Evolutionary conservation across 2,113 vertebrate genomes (phyloP).

Genomic region (Progne subis): DNA sequence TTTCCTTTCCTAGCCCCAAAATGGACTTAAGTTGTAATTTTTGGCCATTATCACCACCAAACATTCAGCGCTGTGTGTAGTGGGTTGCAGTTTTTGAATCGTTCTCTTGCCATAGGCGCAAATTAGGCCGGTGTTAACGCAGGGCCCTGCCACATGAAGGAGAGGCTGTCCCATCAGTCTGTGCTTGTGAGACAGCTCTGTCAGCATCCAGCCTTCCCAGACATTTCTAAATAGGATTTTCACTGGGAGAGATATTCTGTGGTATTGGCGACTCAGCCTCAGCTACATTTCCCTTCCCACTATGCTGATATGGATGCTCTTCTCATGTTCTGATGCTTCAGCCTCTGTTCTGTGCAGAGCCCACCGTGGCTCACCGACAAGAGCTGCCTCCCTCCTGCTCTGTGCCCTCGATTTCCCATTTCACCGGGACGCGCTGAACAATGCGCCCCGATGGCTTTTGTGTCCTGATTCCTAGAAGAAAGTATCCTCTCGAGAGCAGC

Average conservation of each 20-base stretch:
- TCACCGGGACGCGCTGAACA: neutral
- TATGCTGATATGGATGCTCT: neutral
- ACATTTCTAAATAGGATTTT: neutral
- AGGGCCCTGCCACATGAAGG: neutral
- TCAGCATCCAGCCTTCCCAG: neutral
- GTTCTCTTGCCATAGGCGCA: neutral
- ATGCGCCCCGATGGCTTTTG: neutral
- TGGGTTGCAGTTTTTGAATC: neutral
- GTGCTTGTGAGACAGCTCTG: neutral
- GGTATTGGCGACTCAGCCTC: neutral
- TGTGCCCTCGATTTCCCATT: neutral
- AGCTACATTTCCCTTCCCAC: neutral
- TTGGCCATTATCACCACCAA: slow-evolving; percentile 30
- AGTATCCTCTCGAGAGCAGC: slow-evolving; percentile 5
- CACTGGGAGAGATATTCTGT: neutral
- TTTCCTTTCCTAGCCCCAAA: slow-evolving; percentile 40
- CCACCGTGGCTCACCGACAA: neutral
- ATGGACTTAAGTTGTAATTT: slow-evolving; percentile 19
- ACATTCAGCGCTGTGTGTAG: neutral
- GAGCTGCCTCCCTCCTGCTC: neutral
- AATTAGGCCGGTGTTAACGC: neutral
- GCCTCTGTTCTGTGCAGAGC: neutral
- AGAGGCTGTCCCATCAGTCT: neutral
- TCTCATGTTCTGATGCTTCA: neutral
- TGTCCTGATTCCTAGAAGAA: slow-evolving; percentile 53